Evolutionary conservation across 2,113 vertebrate genomes (phyloP).

Genomic region (Atherinomorus stipes): DNA sequence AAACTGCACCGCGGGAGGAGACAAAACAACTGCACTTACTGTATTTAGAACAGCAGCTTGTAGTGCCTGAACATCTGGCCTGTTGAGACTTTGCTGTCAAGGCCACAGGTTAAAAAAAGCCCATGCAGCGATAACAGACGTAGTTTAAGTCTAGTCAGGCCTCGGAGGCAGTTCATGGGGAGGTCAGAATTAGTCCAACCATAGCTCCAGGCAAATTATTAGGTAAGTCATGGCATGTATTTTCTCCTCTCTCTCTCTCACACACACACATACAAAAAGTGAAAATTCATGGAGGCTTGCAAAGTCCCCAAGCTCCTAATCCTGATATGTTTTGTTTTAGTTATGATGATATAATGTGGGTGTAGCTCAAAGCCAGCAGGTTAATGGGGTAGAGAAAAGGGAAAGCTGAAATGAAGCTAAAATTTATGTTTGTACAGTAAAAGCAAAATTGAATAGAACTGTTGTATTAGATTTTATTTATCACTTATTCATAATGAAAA

Average conservation of each 20-base stretch:
- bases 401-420: too few relatives aligned
- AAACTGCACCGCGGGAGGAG: conserved; percentile 2
- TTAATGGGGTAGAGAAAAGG: too few relatives aligned
- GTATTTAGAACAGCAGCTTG: conserved; percentile 40
- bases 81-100: conserved; percentile 32
- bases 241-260: neutral
- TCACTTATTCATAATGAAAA: too few relatives aligned
- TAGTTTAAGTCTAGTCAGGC: conserved; percentile 31
- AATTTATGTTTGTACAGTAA: too few relatives aligned
- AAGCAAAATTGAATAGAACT: too few relatives aligned
- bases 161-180: neutral
- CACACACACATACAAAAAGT: neutral
- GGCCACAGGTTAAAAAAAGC: conserved; percentile 62
- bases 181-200: conserved; percentile 32
- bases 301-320: neutral
- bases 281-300: neutral
- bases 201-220: conserved; percentile 10
- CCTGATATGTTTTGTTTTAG: neutral
- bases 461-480: too few relatives aligned
- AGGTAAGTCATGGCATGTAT: neutral
- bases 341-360: neutral
- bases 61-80: conserved; percentile 50
- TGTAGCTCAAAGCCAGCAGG: too few relatives aligned
- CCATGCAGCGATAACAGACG: conserved; percentile 38
- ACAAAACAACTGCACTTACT: conserved; percentile 47